A percentile compares a stretch with the other conserved stretches of the same genome.
Conservation (phyloP, 2,888 invertebrate species). For the Prenolepis imparis region DNA sequence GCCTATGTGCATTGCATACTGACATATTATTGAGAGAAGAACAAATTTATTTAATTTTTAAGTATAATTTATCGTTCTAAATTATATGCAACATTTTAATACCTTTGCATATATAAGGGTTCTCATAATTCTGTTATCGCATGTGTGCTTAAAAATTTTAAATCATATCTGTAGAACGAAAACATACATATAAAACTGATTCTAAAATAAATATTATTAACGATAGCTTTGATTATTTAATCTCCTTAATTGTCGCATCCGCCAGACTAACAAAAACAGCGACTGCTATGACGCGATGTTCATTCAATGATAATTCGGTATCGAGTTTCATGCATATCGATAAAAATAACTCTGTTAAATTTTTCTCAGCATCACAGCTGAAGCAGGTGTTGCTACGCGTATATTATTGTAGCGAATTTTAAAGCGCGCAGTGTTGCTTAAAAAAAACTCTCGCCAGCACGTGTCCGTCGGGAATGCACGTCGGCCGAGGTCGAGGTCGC, state of each 20-base stretch:
- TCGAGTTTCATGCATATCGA: conserved; percentile 19
- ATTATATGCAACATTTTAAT: background rate
- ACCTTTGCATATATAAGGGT: background rate
- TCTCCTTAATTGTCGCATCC: background rate
- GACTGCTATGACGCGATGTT: background rate
- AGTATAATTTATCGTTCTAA: background rate
- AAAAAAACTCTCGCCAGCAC: conserved; percentile 32
- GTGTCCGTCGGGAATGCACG: conserved; percentile 61
- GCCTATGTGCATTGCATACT: background rate
- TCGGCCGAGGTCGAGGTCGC: conserved; percentile 66
- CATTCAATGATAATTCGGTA: conserved; percentile 43
- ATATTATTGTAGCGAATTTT: conserved; percentile 1
- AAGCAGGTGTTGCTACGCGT: background rate
- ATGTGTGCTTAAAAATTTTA: background rate
- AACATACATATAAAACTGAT: background rate
- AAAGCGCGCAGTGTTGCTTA: background rate
- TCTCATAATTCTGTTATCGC: background rate
- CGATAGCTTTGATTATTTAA: conserved; percentile 6
- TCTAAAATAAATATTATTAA: conserved; percentile 3
- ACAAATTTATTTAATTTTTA: background rate
- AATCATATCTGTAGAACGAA: background rate
- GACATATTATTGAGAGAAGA: background rate
- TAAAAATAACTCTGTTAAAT: conserved; percentile 12
- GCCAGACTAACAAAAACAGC: conserved; percentile 1
- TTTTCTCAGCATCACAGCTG: background rate